phyloP scores from a whole-genome alignment of 2,888 invertebrate species.

The Furcula furcula region DNA sequence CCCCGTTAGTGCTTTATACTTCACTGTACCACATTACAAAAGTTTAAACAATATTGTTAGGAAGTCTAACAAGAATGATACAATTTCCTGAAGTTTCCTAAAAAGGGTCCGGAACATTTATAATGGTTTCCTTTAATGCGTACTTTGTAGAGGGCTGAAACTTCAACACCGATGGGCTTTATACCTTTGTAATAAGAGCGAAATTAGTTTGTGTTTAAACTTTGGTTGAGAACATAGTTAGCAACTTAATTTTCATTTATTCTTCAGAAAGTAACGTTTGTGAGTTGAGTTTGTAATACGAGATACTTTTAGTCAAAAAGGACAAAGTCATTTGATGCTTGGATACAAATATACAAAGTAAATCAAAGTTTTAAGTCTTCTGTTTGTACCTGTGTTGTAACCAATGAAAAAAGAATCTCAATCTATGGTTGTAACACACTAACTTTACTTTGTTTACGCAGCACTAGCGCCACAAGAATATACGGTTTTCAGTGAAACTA shows the following conservation, averaged over 20 bases:
- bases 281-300: background rate
- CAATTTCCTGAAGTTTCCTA: background rate
- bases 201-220: background rate
- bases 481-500: too few species aligned
- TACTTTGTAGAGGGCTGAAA: background rate
- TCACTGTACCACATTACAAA: background rate
- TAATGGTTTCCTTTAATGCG: background rate
- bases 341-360: too few species aligned
- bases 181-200: background rate
- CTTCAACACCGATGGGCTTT: background rate
- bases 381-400: too few species aligned
- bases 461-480: too few species aligned
- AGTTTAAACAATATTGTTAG: conserved; percentile 1
- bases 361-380: too few species aligned
- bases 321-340: background rate
- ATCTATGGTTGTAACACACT: too few species aligned
- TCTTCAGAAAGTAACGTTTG: background rate
- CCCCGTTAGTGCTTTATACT: too few species aligned
- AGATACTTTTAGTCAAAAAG: background rate
- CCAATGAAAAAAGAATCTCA: too few species aligned
- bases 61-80: background rate
- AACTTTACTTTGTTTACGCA: too few species aligned
- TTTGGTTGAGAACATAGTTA: background rate
- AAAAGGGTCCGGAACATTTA: background rate
- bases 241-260: conserved; percentile 1